Conservation (phyloP, 2,888 invertebrate genomes). For the Dermolepida albohirtum region DNA sequence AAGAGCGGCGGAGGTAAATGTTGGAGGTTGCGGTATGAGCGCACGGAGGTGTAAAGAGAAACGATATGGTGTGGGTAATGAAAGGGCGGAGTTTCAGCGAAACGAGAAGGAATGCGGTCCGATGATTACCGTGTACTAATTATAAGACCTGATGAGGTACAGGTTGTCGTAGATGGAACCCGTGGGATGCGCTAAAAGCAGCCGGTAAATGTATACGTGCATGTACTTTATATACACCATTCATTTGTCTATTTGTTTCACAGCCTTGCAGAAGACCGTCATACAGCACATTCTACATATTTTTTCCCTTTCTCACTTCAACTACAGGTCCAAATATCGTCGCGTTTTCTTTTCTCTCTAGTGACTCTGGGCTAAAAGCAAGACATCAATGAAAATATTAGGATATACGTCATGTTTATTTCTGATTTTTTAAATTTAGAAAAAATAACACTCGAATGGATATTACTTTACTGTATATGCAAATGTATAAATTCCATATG, state of each 20-base stretch:
- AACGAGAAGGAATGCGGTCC: conserved; percentile 49
- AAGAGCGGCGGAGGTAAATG: conserved; percentile 5
- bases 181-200: conserved; percentile 46
- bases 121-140: conserved; percentile 53
- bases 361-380: too few species aligned
- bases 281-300: too few species aligned
- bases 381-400: too few species aligned
- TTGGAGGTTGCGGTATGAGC: background rate
- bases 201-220: conserved; percentile 6
- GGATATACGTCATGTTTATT: too few species aligned
- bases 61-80: conserved; percentile 34
- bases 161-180: conserved; percentile 52
- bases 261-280: too few species aligned
- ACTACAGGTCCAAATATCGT: too few species aligned
- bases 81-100: conserved; percentile 22
- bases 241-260: background rate
- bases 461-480: too few species aligned
- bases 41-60: background rate
- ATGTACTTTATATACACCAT: conserved; percentile 3
- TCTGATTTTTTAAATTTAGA: too few species aligned
- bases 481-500: too few species aligned
- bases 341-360: too few species aligned
- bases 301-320: too few species aligned
- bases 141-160: conserved; percentile 53
- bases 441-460: too few species aligned